Base-by-base conservation (phyloP, 2,113 vertebrate species). In the Silurus asotus region DNA sequence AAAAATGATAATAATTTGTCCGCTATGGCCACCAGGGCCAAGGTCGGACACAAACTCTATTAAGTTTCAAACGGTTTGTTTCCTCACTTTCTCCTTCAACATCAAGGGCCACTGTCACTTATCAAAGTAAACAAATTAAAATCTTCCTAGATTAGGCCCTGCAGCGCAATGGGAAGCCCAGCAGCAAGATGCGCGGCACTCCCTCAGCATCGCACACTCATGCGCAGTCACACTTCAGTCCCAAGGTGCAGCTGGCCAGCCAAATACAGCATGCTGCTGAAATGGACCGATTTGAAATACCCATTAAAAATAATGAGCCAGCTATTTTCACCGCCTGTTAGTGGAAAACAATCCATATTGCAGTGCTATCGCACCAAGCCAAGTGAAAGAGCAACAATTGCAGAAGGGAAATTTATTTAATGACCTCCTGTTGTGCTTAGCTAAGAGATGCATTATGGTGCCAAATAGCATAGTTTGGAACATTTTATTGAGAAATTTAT, bases 1-100 rank as follows among this genome's bases (percentile, higher is more conserved):
- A 88, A 90, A 91, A 89, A 89, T 89, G 79, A 91, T 90, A 85
- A 88, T 78, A 90, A 88, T 91, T 88, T 87, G 84, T 80, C 58
- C 70, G 59, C 70, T 61, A 56, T 80, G 74, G 64, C 83, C 89
- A 87, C 87, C 87, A 84, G 86, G 86, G 87, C 84, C 83, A 75
- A 58, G 56, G 81, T 84, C 81, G 77, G 79, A 85, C 23, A 48
- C 75, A 88, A 89, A 89, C 86, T 88, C 81, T 59, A 89, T 91
- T 85, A 90, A 49, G 72, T 56, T 84, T 78, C 48, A 67, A 56
- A 83, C 83, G 84, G 74, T 59, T 53, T 81, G 78, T 51, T 62
- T 69, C 62, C 67, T 53, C 53, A 74, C 81, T 61, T 61, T 78
- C 67, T 75, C 83, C 37, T 79, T 79, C 70, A 53, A 86, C 81